Base-by-base conservation (phyloP, 2,888 invertebrate species). In the Agrilus mali region DNA sequence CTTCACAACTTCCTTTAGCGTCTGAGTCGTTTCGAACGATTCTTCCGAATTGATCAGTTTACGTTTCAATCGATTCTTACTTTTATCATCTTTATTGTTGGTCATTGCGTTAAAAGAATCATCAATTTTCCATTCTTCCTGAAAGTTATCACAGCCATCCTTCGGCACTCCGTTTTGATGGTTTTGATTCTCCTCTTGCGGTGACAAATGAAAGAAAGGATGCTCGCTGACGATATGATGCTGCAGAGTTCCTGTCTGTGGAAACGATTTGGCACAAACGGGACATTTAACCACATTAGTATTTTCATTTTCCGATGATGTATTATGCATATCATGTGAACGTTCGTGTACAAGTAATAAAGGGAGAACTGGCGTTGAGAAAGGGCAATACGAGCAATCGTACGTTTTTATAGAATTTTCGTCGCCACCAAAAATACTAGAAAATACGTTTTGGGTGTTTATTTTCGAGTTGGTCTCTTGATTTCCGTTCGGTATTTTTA, bases 341-440 rank as follows among this genome's bases (percentile, higher is more conserved):
- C 88, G 80, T 65, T 94, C 93, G 68, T 94, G 94, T 40, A 92
- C 86, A 65, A 89, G 90, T 53, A 94, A 73, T 59, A 93, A 87
- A 42, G 92, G 90, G 56, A 92, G 75, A 61, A 90, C 84, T 50
- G 87, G 82, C 33, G 93, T 92, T 36, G 86, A 82, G 64, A 92
- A 94, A 43, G 86, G 82, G 64, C 94, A 94, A 62, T 85, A 81
- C 36, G 88, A 85, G 68, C 94, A 94, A 51, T 86, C 84, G 68
- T 92, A 93, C 48, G 81, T 82, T 66, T 89, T 86, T 51, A 78
- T 60, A 63, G 63, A 64, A 27, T 67, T 59, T 32, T 74, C 73
- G n/a, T 73, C 72, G 5, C 68, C 61, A 10, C 67, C 67, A 48
- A 75, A 71, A n/a, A 75, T 59, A 48, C 67, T 73, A 1, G 74